Evolutionary conservation across 2,113 vertebrate genomes (phyloP), one percentile per base, ranked within the genome.

Genomic region (Odocoileus virginianus): DNA sequence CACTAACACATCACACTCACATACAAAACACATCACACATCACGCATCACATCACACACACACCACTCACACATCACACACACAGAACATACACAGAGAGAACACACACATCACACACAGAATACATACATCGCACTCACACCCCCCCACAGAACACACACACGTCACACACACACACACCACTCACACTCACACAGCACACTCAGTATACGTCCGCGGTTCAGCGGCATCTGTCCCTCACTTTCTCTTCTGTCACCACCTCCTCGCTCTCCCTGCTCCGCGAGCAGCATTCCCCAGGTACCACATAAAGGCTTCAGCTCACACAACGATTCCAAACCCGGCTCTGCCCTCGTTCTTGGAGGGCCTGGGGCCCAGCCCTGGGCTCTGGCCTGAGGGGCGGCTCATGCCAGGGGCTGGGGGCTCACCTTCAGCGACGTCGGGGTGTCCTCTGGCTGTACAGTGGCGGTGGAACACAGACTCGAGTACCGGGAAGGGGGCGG

Each of bases 331-430:
- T 58, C 40, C 71, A 23, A n/a, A 47, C 6, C 2, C 1, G 16
- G 45, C 33, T 60, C 55, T 47, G 19, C 14, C 89, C 40, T 36
- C 21, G 4, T 5, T 36, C 40, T 21, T 5, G 19, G 54, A 15
- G 43, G 54, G 40, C 54, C 54, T 4, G 0, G 43, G 36, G 21
- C 28, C 54, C 28, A n/a, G 9, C 54, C 8, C 6, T 4, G 3
- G 19, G 52, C 36, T n/a, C 52, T 58, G 50, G 3, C 19, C 4
- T 1, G 16, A 3, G 7, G n/a, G 19, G 10, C 3, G 25, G 27
- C 64, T 13, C 4, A 0, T 2, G 16, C 14, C 11, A 2, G 30
- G 1, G 28, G 7, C 74, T 45, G 52, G 23, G 28, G 14, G 13
- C 71, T 91, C 45, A 60, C 55, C 89, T 28, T 14, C 25, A 7